A percentile compares a stretch with the other conserved stretches of the same genome.
These are phyloP conservation scores for Sebastes diploproa DNA, from an alignment of 2,797 vertebrate genomes.

Conservation along the genomic window DNA sequence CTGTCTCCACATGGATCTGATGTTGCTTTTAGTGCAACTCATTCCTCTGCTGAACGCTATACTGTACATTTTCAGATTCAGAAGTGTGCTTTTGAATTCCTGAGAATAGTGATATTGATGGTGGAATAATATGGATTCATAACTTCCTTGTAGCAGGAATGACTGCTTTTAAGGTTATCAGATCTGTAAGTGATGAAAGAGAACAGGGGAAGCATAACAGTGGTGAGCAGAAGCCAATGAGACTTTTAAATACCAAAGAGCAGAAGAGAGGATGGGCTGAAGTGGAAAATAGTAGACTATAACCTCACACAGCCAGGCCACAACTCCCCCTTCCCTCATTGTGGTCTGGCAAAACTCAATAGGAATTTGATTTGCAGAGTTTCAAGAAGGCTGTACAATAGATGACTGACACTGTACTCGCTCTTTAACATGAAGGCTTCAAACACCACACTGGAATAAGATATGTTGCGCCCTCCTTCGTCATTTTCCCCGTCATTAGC, in stretches of 20 bases:
- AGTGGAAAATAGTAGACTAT: constrained; percentile 41
- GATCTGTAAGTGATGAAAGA: neutral
- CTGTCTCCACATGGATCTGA: neutral
- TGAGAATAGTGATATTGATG: neutral
- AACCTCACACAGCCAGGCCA: constrained; percentile 31
- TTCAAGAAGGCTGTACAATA: constrained; percentile 13
- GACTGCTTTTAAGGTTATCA: neutral
- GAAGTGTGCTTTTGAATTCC: neutral
- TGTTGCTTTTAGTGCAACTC: neutral
- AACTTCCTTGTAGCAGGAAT: neutral
- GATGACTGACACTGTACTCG: constrained; percentile 12
- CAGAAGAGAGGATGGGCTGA: constrained; percentile 17
- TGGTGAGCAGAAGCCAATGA: neutral
- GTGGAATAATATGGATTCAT: neutral
- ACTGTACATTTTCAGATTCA: neutral
- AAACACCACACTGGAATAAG: neutral
- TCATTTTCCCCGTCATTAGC: constrained; percentile 11
- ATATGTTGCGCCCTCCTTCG: neutral
- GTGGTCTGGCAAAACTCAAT: constrained; percentile 41
- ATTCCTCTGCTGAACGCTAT: neutral
- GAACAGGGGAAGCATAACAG: neutral
- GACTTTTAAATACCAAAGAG: constrained; percentile 16
- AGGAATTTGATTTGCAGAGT: constrained; percentile 41
- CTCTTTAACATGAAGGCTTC: constrained; percentile 12
- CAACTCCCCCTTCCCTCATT: constrained; percentile 42